Conservation (phyloP, 2,113 vertebrate species). For the Bufo gargarizans region DNA sequence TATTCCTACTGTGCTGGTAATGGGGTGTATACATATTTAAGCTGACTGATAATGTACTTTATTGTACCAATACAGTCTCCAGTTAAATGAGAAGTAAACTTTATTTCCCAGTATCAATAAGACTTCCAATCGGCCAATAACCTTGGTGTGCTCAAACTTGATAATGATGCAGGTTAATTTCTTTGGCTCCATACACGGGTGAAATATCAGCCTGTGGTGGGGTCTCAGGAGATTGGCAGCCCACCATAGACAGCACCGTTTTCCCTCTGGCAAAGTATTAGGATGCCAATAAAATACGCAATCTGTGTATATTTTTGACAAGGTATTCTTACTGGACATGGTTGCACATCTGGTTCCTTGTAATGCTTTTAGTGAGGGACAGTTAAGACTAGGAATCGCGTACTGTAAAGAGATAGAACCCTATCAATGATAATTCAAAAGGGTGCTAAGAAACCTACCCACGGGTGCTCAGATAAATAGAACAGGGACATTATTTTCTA, state of each 20-base stretch:
- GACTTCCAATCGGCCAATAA: background rate
- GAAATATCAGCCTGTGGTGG: background rate
- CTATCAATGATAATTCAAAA: too few species aligned
- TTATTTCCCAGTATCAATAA: background rate
- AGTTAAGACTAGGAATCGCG: background rate
- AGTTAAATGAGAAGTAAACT: background rate
- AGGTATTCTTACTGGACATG: background rate
- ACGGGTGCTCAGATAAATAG: too few species aligned
- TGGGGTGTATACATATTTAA: slow-evolving; percentile 46
- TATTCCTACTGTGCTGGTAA: slow-evolving; percentile 41
- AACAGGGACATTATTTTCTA: too few species aligned
- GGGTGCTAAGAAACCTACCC: too few species aligned
- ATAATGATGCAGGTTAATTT: background rate
- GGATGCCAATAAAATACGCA: too few species aligned
- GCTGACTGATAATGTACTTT: slow-evolving; percentile 17
- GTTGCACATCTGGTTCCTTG: background rate
- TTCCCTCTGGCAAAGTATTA: background rate
- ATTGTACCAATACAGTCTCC: slow-evolving; percentile 5
- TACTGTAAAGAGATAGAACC: too few species aligned
- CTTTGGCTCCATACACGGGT: background rate
- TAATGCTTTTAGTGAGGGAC: background rate
- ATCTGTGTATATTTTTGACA: too few species aligned
- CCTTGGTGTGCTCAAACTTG: background rate
- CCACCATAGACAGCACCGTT: background rate
- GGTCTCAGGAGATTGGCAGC: background rate